phyloP scores from a whole-genome alignment of 2,113 vertebrate species.

The Pseudorectes ferrugineus region DNA sequence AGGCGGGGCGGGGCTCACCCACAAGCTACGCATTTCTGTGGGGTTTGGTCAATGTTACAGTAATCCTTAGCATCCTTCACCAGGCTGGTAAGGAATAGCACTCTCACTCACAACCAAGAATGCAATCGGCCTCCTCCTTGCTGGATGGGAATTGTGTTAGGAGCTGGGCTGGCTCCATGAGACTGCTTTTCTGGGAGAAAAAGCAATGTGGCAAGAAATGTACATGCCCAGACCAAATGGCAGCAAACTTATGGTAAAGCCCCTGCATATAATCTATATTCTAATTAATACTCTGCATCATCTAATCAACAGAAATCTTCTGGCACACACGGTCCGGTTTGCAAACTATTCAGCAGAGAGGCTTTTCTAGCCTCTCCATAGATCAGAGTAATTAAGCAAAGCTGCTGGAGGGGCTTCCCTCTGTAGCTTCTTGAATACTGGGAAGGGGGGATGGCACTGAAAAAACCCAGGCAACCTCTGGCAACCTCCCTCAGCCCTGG shows the following conservation, averaged over 20 bases:
- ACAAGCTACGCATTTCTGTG: background rate
- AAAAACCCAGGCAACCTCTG: constrained; percentile 47
- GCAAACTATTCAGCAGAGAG: constrained; percentile 51
- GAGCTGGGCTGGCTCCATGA: background rate
- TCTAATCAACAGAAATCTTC: constrained; percentile 57
- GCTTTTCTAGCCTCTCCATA: constrained; percentile 39
- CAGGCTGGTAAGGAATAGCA: background rate
- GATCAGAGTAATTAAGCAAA: constrained; percentile 72
- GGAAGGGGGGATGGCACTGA: background rate
- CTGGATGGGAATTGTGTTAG: background rate
- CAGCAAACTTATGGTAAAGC: constrained; percentile 27
- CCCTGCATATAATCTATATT: constrained; percentile 36
- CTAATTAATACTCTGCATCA: constrained; percentile 51
- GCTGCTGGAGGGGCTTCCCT: constrained; percentile 66
- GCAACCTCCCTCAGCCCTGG: constrained; percentile 51
- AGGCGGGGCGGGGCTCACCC: background rate
- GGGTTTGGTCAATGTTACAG: background rate
- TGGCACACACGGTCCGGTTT: constrained; percentile 10
- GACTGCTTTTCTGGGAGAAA: background rate
- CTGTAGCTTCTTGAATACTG: constrained; percentile 13
- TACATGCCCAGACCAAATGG: constrained; percentile 9
- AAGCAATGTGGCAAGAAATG: constrained; percentile 17
- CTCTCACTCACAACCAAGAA: background rate
- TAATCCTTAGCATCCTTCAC: background rate
- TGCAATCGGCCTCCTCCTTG: background rate